phyloP scores from a whole-genome alignment of 1,140 invertebrate genomes.

The Camponotus vicinus region DNA sequence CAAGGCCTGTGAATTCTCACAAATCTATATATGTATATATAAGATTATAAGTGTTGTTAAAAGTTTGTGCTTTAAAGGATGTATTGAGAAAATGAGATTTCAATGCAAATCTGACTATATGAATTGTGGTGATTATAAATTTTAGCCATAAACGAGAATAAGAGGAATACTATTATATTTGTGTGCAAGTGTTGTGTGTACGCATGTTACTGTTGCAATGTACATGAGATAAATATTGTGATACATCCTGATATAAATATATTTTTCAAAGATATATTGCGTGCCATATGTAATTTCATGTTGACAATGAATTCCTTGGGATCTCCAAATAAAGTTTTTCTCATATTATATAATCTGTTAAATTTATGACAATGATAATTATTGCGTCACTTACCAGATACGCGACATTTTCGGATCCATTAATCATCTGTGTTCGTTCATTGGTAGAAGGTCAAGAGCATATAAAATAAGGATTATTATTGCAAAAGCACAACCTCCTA shows the following conservation, averaged over 20 bases:
- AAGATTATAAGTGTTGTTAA: conserved; percentile 18
- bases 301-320: conserved; percentile 1
- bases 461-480: conserved; percentile 56
- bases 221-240: conserved; percentile 76
- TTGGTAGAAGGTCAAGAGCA: conserved; percentile 31
- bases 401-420: not conserved
- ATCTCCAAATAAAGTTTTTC: not conserved
- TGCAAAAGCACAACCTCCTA: not conserved
- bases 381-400: conserved; percentile 30
- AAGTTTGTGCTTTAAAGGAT: conserved; percentile 23
- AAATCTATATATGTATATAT: conserved; percentile 5
- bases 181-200: conserved; percentile 14
- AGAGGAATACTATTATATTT: conserved; percentile 36
- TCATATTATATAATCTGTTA: not conserved
- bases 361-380: conserved; percentile 12
- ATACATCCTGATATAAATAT: conserved; percentile 77
- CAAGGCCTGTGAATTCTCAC: conserved; percentile 59
- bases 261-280: conserved; percentile 76
- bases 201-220: conserved; percentile 50
- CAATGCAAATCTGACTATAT: conserved; percentile 28
- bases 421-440: conserved; percentile 32
- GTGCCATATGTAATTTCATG: conserved; percentile 49
- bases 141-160: conserved; percentile 30
- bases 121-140: conserved; percentile 11
- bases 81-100: conserved; percentile 3